phyloP scores from a whole-genome alignment of 2,888 invertebrate species.

The Thereva nobilitata region DNA sequence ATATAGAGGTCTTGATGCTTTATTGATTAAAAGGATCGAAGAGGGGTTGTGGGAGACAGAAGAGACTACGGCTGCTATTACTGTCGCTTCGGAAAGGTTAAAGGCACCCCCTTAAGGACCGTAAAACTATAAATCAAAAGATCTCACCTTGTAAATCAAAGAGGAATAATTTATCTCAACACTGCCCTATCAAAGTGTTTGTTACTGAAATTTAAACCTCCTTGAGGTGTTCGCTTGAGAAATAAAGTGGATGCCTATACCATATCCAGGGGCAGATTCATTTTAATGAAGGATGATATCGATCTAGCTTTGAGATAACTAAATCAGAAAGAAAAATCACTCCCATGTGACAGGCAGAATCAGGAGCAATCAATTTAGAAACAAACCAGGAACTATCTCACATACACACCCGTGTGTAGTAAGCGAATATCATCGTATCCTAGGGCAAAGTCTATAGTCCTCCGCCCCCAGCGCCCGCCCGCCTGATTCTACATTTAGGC shows the following conservation, averaged over 20 bases:
- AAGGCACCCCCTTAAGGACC: too few relatives aligned
- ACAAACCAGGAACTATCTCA: constrained; percentile 15
- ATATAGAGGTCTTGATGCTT: constrained; percentile 20
- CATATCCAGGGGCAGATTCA: background rate
- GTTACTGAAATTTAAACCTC: too few relatives aligned
- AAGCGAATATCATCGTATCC: background rate
- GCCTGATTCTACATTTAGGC: background rate
- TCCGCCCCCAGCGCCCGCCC: too few relatives aligned
- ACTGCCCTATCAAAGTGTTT: too few relatives aligned
- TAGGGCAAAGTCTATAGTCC: too few relatives aligned
- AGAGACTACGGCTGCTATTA: too few relatives aligned
- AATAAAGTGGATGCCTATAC: constrained; percentile 1
- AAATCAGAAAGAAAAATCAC: constrained; percentile 40
- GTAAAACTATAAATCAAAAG: too few relatives aligned
- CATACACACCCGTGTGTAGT: constrained; percentile 10
- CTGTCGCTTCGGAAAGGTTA: too few relatives aligned
- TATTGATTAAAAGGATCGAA: background rate
- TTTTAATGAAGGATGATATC: constrained; percentile 6
- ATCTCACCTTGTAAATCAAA: too few relatives aligned
- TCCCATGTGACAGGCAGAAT: constrained; percentile 40
- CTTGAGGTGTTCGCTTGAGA: background rate
- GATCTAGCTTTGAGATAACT: constrained; percentile 38
- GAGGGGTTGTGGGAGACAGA: too few relatives aligned
- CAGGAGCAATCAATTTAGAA: constrained; percentile 39
- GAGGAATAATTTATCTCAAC: too few relatives aligned